Base-by-base conservation (phyloP, 1,140 invertebrate species). In the Drosophila punjabiensis region DNA sequence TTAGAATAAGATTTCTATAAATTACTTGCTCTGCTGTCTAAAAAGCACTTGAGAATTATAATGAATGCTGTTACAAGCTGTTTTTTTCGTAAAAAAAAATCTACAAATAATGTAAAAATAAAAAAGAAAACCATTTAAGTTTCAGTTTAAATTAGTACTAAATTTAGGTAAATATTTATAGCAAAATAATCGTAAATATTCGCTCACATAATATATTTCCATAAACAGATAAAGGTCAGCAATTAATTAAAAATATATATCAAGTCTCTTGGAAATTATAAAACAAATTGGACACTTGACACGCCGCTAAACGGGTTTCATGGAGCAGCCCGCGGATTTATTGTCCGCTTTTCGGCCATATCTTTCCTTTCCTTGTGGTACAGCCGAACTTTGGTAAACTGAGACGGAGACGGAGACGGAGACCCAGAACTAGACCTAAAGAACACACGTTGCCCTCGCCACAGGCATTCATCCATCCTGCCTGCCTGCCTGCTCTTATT, bases 361-460 rank as follows among this genome's bases (percentile, higher is more conserved):
- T 24, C 16, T 4, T 39, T 39, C 13, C 16, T 4, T 39, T 39
- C 13, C 18, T n/a, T 7, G 14, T 20, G 30, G 63, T 65, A 52
- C 63, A 53, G 63, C 62, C 37, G 37, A 45, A 28, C 28, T 66
- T 47, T 35, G 32, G 18, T 56, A 14, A 47, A 9, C 28, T n/a
- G 37, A 45, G 43, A n/a, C n/a, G n/a, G n/a, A n/a, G 24, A 24
- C 24, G 24, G 24, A 24, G 24, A 16, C n/a, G 10, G 20, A 37
- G 32, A 28, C 62, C 18, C 24, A 68, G 32, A 9, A n/a, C 4
- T 18, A 47, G 24, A 13, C 16, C 35, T 8, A 47, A 55, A 47
- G 32, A 70, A 52, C 64, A 56, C 64, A 69, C 64, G 30, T 71
- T 69, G 61, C 61, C 47, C 18, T 41, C 48, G 67, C 67, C 60